phyloP scores from a whole-genome alignment of 1,140 invertebrate species.

The Trichomalopsis sarcophagae region DNA sequence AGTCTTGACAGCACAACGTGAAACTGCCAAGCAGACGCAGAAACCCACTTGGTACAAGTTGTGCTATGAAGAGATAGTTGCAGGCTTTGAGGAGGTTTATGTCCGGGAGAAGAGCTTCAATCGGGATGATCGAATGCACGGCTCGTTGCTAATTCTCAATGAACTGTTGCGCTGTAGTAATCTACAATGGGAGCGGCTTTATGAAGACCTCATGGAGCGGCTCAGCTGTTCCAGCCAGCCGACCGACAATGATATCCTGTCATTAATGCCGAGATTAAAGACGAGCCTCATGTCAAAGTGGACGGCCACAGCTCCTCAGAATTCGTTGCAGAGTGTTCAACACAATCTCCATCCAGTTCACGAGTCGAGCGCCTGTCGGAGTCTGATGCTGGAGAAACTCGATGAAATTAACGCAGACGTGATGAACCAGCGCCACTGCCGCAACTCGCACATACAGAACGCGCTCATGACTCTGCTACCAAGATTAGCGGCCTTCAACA shows the following conservation, averaged over 20 bases:
- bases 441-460: conserved; percentile 90
- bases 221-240: conserved; percentile 72
- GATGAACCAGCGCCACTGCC: conserved; percentile 84
- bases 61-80: conserved; percentile 92
- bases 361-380: conserved; percentile 92
- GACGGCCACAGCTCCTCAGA: conserved; percentile 63
- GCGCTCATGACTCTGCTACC: conserved; percentile 92
- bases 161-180: conserved; percentile 96
- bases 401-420: conserved; percentile 88
- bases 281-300: conserved; percentile 77
- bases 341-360: conserved; percentile 75
- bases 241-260: conserved; percentile 77
- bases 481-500: conserved; percentile 94
- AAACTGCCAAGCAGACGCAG: conserved; percentile 92
- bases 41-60: conserved; percentile 93
- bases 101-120: conserved; percentile 85
- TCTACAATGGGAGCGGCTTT: conserved; percentile 89
- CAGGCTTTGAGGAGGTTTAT: conserved; percentile 85
- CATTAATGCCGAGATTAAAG: conserved; percentile 77
- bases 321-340: conserved; percentile 58
- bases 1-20: conserved; percentile 94
- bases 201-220: conserved; percentile 81
- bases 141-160: conserved; percentile 94
- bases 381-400: conserved; percentile 89
- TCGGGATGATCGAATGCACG: conserved; percentile 94